A percentile compares a stretch with the other conserved stretches of the same genome.
Conservation (phyloP, 2,797 vertebrate species). For the Halcyon chelicuti region DNA sequence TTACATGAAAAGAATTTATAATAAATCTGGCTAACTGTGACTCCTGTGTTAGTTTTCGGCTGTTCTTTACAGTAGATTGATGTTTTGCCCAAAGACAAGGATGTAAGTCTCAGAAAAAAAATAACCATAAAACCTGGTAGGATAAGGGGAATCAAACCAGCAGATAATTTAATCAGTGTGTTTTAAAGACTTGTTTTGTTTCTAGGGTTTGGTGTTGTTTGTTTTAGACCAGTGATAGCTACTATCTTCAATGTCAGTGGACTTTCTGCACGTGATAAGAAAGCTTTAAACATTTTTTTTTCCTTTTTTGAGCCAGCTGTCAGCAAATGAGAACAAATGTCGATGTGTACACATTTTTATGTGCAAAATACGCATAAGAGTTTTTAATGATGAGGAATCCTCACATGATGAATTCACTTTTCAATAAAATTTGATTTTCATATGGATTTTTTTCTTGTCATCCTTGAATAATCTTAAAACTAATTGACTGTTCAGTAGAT, state of each 20-base stretch:
- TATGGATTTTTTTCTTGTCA: background rate
- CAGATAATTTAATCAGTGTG: background rate
- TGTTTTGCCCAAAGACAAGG: background rate
- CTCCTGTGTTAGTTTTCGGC: background rate
- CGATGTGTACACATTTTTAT: accelerated
- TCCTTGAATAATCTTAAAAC: background rate
- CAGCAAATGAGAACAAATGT: background rate
- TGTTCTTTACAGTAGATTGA: background rate
- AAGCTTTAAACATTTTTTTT: background rate
- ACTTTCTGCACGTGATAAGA: background rate
- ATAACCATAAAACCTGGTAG: background rate
- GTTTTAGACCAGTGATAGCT: background rate
- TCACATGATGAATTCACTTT: background rate
- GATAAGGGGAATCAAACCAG: background rate
- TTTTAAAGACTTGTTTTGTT: background rate
- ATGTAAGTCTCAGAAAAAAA: background rate
- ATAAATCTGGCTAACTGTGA: background rate
- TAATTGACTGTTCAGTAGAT: background rate
- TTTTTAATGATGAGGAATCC: background rate
- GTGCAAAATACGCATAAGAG: background rate
- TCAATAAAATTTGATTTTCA: background rate
- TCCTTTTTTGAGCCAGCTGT: background rate
- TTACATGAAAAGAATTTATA: background rate
- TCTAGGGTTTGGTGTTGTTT: background rate
- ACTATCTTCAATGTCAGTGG: accelerated